Evolutionary conservation across 1,140 invertebrate species (phyloP).

Genomic region (Alviniconcha marisindica): DNA sequence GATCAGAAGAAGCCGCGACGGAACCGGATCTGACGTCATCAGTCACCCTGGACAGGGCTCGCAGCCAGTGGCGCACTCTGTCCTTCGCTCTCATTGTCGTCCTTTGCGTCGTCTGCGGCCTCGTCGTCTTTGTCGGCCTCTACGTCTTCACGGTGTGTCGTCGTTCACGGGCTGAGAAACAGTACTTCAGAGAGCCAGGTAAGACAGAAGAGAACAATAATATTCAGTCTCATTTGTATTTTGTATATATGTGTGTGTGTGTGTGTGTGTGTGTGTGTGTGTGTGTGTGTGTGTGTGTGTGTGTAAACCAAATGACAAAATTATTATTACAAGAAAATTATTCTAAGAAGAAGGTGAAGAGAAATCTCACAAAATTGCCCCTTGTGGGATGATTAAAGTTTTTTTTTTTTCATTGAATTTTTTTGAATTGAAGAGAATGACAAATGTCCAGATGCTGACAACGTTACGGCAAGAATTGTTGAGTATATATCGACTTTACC

Average conservation of each 20-base stretch:
- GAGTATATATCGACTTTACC: no score
- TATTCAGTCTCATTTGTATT: not conserved
- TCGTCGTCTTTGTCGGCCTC: slow-evolving; percentile 27
- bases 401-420: no score
- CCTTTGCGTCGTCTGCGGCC: slow-evolving; percentile 21
- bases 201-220: not conserved
- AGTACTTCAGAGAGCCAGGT: slow-evolving; percentile 22
- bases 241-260: not conserved
- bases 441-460: no score
- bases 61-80: slow-evolving; percentile 15
- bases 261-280: not conserved
- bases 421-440: no score
- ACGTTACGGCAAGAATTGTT: no score
- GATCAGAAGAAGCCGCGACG: no score
- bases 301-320: no score
- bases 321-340: no score
- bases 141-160: slow-evolving; percentile 1
- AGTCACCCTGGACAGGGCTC: not conserved
- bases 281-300: not conserved
- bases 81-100: slow-evolving; percentile 28
- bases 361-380: no score
- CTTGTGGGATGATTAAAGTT: no score
- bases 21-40: no score
- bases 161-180: not conserved
- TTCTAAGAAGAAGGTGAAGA: no score